phyloP scores from a whole-genome alignment of 1,140 invertebrate species.

The Macrobrachium rosenbergii region DNA sequence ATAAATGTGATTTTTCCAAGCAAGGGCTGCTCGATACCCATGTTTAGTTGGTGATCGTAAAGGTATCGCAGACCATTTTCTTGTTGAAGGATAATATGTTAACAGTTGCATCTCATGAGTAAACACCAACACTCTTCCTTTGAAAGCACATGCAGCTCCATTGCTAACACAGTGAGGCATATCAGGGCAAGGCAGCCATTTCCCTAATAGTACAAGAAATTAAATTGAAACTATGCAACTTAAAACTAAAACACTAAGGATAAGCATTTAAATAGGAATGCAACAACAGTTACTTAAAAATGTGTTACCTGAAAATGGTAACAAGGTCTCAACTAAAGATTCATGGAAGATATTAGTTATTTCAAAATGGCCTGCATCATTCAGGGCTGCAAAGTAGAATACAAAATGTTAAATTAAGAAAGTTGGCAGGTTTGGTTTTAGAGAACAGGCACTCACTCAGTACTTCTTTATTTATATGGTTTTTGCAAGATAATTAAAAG shows the following conservation, averaged over 20 bases:
- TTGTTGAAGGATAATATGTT: constrained; percentile 37
- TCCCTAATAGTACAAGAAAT: constrained; percentile 1
- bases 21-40: constrained; percentile 46
- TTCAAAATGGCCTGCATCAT: too few species aligned
- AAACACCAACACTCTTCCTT: constrained; percentile 48
- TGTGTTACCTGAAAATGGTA: too few species aligned
- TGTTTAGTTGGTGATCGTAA: constrained; percentile 36
- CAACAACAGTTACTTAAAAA: too few species aligned
- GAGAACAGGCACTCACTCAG: background rate
- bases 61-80: constrained; percentile 48
- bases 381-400: too few species aligned
- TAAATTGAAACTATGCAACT: background rate
- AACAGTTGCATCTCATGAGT: constrained; percentile 52
- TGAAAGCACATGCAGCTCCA: constrained; percentile 45
- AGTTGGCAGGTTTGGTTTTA: background rate
- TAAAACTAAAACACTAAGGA: too few species aligned
- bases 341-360: too few species aligned
- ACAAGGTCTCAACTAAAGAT: too few species aligned
- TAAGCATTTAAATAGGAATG: too few species aligned
- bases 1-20: constrained; percentile 38
- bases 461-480: too few species aligned
- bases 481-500: too few species aligned
- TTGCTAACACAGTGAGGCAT: constrained; percentile 45
- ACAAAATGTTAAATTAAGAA: too few species aligned
- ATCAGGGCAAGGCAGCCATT: constrained; percentile 42